Percentiles rank a stretch among this genome's conserved stretches.
These are phyloP conservation scores for Melanostoma mellinum DNA, from an alignment of 2,888 invertebrate species.

Conservation along the genomic window DNA sequence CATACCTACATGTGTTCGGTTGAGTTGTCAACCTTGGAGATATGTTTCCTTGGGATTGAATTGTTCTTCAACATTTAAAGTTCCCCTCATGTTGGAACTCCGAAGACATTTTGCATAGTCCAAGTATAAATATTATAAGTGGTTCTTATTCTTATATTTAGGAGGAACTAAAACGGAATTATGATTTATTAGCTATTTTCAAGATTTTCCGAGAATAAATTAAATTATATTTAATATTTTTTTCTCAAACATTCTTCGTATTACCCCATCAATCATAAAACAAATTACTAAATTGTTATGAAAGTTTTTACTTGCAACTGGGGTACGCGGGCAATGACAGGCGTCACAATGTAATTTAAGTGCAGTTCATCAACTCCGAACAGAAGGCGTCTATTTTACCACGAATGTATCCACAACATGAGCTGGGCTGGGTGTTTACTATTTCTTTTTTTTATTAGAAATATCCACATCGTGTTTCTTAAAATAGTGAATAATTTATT, in stretches of 20 bases:
- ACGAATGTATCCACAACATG: constrained; percentile 40
- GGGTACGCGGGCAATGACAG: constrained; percentile 60
- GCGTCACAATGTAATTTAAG: constrained; percentile 70
- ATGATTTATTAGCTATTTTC: too few species aligned
- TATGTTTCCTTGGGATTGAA: too few species aligned
- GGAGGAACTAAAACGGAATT: too few species aligned
- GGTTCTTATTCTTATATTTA: too few species aligned
- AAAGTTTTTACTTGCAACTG: constrained; percentile 36
- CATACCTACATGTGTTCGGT: too few species aligned
- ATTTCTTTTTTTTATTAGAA: constrained; percentile 35
- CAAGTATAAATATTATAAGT: too few species aligned
- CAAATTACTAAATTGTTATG: constrained; percentile 59
- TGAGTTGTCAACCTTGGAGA: too few species aligned
- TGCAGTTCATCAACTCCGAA: constrained; percentile 62
- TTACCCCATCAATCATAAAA: constrained; percentile 58
- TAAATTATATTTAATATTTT: too few species aligned
- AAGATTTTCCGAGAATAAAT: too few species aligned
- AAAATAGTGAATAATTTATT: constrained; percentile 70
- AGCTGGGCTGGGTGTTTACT: constrained; percentile 32
- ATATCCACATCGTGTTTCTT: constrained; percentile 41
- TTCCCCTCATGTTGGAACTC: too few species aligned
- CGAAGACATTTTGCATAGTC: too few species aligned
- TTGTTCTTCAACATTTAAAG: too few species aligned
- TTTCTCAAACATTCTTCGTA: constrained; percentile 9
- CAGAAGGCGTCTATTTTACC: constrained; percentile 44